Evolutionary conservation across 2,888 invertebrate genomes (phyloP).

Genomic region (Reticulitermes lucifugus): DNA sequence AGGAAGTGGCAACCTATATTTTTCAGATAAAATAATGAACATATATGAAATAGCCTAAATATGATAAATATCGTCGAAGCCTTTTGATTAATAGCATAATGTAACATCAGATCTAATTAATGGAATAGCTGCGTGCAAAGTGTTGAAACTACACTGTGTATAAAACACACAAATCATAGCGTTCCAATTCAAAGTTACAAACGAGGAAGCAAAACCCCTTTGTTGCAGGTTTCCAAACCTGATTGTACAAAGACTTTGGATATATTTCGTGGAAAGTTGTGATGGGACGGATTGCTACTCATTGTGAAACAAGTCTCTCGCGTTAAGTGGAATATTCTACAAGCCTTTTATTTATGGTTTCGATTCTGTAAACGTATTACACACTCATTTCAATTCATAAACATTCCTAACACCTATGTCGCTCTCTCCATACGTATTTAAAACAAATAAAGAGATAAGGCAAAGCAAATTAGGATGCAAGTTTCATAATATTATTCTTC

Average conservation of each 20-base stretch:
- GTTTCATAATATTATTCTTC: neutral
- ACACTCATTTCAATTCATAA: neutral
- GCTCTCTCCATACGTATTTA: neutral
- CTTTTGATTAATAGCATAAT: no score
- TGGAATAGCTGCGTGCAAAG: no score
- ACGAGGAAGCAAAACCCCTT: no score
- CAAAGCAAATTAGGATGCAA: neutral
- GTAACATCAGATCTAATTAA: no score
- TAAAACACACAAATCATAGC: no score
- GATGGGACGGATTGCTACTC: neutral
- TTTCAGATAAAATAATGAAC: no score
- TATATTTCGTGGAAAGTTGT: neutral
- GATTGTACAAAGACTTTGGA: neutral
- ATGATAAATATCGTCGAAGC: no score
- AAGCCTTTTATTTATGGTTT: neutral
- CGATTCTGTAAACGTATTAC: slow-evolving; percentile 3
- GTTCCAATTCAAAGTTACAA: no score
- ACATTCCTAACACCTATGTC: neutral
- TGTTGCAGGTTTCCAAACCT: neutral
- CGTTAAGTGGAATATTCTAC: neutral
- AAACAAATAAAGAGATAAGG: neutral
- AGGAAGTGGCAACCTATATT: no score
- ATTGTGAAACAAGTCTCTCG: neutral
- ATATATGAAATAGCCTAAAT: no score
- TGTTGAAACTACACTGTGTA: no score